Evolutionary conservation across 2,797 vertebrate genomes (phyloP).

Genomic region (Macropus fuliginosus): DNA sequence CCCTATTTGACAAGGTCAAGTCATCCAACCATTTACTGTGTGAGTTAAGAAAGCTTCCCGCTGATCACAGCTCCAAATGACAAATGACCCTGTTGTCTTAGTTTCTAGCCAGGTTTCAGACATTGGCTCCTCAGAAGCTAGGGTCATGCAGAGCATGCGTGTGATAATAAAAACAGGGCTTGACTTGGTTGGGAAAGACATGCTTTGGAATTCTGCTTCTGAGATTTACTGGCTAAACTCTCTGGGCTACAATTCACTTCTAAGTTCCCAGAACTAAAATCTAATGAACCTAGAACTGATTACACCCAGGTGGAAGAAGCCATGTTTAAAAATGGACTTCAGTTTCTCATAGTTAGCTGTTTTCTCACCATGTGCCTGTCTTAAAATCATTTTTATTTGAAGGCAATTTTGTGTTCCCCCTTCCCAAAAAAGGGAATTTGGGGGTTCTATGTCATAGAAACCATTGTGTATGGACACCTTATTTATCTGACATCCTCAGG

Average conservation of each 20-base stretch:
- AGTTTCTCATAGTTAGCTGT: neutral
- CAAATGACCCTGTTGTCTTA: neutral
- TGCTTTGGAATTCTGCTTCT: neutral
- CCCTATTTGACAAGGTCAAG: neutral
- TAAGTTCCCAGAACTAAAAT: neutral
- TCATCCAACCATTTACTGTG: neutral
- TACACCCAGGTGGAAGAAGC: neutral
- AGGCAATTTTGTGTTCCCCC: neutral
- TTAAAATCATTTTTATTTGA: neutral
- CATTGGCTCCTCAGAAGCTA: neutral
- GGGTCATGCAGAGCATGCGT: neutral
- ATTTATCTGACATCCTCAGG: neutral
- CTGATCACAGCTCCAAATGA: neutral
- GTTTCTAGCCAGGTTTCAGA: neutral
- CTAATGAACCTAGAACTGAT: neutral
- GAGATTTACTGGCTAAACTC: neutral
- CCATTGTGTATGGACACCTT: neutral
- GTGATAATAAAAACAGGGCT: neutral
- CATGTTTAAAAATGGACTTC: neutral
- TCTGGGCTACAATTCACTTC: neutral
- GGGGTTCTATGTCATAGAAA: neutral
- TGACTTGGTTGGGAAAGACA: neutral
- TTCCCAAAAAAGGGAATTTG: neutral
- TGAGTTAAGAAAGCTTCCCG: neutral
- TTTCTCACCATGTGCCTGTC: neutral